Evolutionary conservation across 2,888 invertebrate genomes (phyloP).

Genomic region (Acanthopleura granulata): DNA sequence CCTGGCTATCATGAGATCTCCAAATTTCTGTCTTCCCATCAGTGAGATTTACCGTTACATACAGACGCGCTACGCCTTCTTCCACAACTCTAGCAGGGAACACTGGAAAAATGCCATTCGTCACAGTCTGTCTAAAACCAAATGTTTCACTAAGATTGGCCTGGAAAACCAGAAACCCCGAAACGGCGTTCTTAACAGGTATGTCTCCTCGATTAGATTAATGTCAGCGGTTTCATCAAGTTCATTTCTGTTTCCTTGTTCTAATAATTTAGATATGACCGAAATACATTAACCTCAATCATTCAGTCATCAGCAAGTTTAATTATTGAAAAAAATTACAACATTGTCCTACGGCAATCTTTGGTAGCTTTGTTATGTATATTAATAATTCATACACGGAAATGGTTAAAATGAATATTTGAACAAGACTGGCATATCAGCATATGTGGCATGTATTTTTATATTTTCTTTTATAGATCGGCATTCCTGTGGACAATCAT

Average conservation of each 20-base stretch:
- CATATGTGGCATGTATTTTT: too few relatives aligned
- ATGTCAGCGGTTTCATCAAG: too few relatives aligned
- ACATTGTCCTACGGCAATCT: too few relatives aligned
- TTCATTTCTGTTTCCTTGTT: too few relatives aligned
- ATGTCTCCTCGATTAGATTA: neutral
- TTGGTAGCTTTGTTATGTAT: too few relatives aligned
- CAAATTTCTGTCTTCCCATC: conserved; percentile 21
- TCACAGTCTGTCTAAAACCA: conserved; percentile 52
- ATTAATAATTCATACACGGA: too few relatives aligned
- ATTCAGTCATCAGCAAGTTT: too few relatives aligned
- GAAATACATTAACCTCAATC: too few relatives aligned
- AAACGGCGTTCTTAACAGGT: conserved; percentile 9
- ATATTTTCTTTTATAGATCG: conserved; percentile 24
- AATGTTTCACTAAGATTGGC: conserved; percentile 51
- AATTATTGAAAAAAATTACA: too few relatives aligned
- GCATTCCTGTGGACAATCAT: conserved; percentile 50
- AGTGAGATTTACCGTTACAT: conserved; percentile 37
- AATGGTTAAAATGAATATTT: too few relatives aligned
- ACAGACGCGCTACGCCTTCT: conserved; percentile 43
- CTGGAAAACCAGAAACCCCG: conserved; percentile 27
- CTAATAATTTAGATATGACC: too few relatives aligned
- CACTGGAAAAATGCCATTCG: conserved; percentile 55
- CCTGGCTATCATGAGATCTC: conserved; percentile 21
- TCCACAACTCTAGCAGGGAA: conserved; percentile 40
- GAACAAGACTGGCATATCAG: too few relatives aligned